Conservation (phyloP, 2,797 vertebrate genomes). For the Crenuchus spilurus region DNA sequence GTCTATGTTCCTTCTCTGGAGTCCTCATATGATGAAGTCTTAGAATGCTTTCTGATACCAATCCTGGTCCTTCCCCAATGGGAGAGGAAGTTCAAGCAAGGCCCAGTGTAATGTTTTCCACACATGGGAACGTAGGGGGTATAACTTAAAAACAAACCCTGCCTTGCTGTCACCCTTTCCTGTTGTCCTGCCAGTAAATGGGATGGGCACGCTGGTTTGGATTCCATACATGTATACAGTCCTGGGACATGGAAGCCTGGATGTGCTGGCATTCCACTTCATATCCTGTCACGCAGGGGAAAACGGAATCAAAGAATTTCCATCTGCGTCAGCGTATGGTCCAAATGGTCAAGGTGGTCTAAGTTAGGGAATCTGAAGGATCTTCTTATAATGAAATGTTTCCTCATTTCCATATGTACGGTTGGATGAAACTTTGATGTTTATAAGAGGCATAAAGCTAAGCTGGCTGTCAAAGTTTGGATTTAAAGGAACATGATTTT, state of each 20-base stretch:
- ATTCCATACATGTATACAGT: conserved; percentile 58
- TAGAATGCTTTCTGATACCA: conserved; percentile 22
- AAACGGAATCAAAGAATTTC: conserved; percentile 60
- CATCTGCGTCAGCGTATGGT: conserved; percentile 61
- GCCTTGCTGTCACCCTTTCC: conserved; percentile 66
- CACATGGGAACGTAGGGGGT: conserved; percentile 61
- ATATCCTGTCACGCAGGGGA: conserved; percentile 57
- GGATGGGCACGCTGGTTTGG: conserved; percentile 46
- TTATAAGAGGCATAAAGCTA: not conserved
- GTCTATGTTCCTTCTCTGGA: not conserved
- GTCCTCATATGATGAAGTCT: not conserved
- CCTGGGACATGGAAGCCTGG: conserved; percentile 54
- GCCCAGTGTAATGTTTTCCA: conserved; percentile 60
- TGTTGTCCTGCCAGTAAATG: conserved; percentile 61
- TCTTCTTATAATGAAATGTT: not conserved
- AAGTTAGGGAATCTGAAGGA: not conserved
- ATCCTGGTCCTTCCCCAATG: not conserved
- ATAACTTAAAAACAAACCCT: conserved; percentile 52
- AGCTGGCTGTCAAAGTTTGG: not conserved
- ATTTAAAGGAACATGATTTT: not conserved
- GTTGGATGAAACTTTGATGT: not conserved
- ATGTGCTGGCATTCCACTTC: conserved; percentile 64
- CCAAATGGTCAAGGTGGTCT: conserved; percentile 29
- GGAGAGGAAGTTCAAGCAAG: conserved; percentile 61
- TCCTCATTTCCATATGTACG: not conserved